Percentiles rank a stretch among this genome's conserved stretches.
phyloP scores from a whole-genome alignment of 2,113 vertebrate species.

The cat (Felis catus) region DNA sequence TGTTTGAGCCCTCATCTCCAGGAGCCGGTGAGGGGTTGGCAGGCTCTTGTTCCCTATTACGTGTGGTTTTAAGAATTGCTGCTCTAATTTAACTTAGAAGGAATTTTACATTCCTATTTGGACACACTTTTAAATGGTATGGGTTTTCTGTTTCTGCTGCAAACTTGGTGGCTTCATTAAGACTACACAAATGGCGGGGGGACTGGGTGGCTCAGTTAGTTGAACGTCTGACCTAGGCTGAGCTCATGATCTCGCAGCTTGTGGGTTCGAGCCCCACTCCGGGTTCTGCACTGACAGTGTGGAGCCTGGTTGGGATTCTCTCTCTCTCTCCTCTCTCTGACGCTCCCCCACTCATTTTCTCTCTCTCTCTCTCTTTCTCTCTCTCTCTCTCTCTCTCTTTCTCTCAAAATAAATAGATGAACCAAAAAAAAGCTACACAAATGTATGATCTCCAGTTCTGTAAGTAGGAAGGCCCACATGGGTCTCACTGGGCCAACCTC shows the following conservation, averaged over 20 bases:
- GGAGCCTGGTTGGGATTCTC: too few species aligned
- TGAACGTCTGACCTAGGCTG: too few species aligned
- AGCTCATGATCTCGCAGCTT: too few species aligned
- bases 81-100: not conserved
- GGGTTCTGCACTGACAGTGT: too few species aligned
- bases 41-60: fast-evolving
- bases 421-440: not conserved
- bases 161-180: not conserved
- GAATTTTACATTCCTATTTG: not conserved
- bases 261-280: too few species aligned
- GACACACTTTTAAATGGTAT: not conserved
- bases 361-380: too few species aligned
- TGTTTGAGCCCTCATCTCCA: conserved; percentile 96
- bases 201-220: too few species aligned
- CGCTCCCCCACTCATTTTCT: too few species aligned
- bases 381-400: too few species aligned
- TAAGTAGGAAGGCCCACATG: not conserved
- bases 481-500: not conserved
- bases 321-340: too few species aligned
- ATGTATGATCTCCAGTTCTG: not conserved
- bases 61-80: not conserved
- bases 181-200: not conserved
- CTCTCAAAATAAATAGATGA: too few species aligned
- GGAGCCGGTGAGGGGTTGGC: conserved; percentile 89
- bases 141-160: not conserved